Conservation (phyloP, 1,140 invertebrate species). For the Trichonephila inaurata region DNA sequence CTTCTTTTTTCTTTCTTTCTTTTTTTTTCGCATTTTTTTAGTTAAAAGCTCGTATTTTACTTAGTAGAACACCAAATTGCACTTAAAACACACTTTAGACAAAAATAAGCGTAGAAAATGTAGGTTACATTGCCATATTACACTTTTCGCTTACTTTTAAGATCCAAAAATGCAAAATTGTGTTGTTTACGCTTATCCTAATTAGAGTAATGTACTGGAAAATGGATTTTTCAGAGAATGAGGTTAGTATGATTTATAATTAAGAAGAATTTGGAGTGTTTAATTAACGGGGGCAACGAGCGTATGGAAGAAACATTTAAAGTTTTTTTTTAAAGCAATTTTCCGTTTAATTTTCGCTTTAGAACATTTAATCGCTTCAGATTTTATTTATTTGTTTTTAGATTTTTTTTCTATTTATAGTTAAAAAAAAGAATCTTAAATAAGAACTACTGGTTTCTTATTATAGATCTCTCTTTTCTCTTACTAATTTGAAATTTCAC, state of each 20-base stretch:
- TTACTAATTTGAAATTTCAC: no score
- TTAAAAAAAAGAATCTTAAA: no score
- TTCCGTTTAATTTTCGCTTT: neutral
- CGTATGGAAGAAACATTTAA: constrained; percentile 4
- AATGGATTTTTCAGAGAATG: neutral
- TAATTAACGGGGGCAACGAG: neutral
- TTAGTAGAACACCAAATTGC: no score
- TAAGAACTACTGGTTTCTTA: no score
- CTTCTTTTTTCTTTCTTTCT: no score
- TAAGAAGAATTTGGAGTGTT: neutral
- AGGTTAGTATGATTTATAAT: neutral
- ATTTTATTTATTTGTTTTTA: neutral
- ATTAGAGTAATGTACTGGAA: constrained; percentile 15
- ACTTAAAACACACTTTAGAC: neutral
- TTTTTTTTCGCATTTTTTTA: no score
- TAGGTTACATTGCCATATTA: no score
- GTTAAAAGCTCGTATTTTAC: no score
- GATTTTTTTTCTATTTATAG: neutral
- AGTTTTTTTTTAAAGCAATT: neutral
- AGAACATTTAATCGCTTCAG: neutral
- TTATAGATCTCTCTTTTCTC: no score
- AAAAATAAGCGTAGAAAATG: neutral
- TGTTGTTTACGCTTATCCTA: neutral
- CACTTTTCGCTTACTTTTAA: no score
- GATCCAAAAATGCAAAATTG: neutral